Percentiles rank a stretch among this genome's conserved stretches.
phyloP scores from a whole-genome alignment of 2,888 invertebrate genomes.

The Loripinus fragilis region DNA sequence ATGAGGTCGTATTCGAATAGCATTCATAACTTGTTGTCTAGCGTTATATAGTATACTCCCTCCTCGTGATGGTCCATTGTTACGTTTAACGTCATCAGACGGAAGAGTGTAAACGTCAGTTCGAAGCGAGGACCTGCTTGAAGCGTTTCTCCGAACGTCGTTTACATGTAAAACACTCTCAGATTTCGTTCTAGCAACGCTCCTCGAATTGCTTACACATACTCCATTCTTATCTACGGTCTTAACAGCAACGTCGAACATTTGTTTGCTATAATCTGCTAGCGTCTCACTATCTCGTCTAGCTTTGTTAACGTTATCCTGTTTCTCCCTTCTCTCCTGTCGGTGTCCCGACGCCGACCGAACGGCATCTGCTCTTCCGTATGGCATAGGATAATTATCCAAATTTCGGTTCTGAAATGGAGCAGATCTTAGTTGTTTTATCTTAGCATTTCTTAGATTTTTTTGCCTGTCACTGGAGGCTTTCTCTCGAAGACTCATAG shows the following conservation, averaged over 20 bases:
- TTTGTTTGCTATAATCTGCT: conserved; percentile 64
- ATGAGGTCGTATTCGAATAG: conserved; percentile 65
- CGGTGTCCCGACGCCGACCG: conserved; percentile 57
- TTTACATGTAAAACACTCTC: background rate
- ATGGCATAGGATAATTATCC: conserved; percentile 70
- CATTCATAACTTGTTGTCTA: conserved; percentile 61
- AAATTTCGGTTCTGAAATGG: conserved; percentile 68
- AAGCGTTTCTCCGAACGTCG: background rate
- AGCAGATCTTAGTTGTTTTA: conserved; percentile 42
- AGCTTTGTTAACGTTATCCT: conserved; percentile 43
- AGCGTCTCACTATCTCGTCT: conserved; percentile 63
- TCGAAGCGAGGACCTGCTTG: background rate
- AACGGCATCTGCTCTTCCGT: conserved; percentile 57
- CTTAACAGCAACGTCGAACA: conserved; percentile 67
- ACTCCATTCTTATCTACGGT: conserved; percentile 27
- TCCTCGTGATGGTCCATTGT: conserved; percentile 63
- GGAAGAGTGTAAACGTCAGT: background rate
- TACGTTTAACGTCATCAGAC: conserved; percentile 8
- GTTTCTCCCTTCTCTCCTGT: conserved; percentile 38
- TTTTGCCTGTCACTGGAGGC: conserved; percentile 49
- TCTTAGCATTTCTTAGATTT: conserved; percentile 24
- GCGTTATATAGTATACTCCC: conserved; percentile 68
- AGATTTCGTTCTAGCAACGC: conserved; percentile 4
- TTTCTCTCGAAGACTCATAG: conserved; percentile 52
- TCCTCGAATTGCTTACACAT: background rate